Evolutionary conservation across 1,140 invertebrate species (phyloP), one percentile per base, ranked within the genome.

Genomic region (Diprion similis): DNA sequence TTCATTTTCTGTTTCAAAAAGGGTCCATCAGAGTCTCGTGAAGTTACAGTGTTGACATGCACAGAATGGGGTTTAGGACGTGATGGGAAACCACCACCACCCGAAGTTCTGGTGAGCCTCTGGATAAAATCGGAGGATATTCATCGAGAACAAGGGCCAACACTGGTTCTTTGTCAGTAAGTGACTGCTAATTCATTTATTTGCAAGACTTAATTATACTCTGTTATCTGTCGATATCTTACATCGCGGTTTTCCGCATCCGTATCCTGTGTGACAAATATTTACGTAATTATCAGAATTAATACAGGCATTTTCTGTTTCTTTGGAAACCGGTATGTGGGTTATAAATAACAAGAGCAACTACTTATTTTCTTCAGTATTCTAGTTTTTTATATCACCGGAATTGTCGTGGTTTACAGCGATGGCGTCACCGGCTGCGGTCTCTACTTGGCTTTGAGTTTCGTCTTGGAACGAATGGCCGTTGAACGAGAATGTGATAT

Each of bases 141-240:
- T 46, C 65, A 75, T 1, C 78, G 76, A 67, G 72, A 71, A 47
- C 73, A 77, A 0, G 78, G 75, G 15, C 77, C 80, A 10, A 77
- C 76, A 0, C 74, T 79, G 4, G 73, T 76, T 10, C 64, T 82
- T n/a, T 83, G 81, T 81, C 76, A 83, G 81, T 82, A 77, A 77
- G 74, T 17, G n/a, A 64, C 47, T n/a, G 64, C 59, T 47, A 48
- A 15, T 66, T 51, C 10, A 45, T 70, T n/a, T 66, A 72, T 76
- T 73, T 73, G 46, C 68, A 68, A 66, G 73, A 6, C 68, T 73
- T 66, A 71, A 66, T 37, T 48, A 59, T 18, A 45, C 7, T 59
- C 48, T 6, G 15, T 37, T 7, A n/a, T n/a, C n/a, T 65, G 65
- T 59, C 46, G 24, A 37, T 37, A 37, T 37, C 24, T 37, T 37